phyloP scores from a whole-genome alignment of 2,888 invertebrate genomes.

The Noctuana brunneofusca region DNA sequence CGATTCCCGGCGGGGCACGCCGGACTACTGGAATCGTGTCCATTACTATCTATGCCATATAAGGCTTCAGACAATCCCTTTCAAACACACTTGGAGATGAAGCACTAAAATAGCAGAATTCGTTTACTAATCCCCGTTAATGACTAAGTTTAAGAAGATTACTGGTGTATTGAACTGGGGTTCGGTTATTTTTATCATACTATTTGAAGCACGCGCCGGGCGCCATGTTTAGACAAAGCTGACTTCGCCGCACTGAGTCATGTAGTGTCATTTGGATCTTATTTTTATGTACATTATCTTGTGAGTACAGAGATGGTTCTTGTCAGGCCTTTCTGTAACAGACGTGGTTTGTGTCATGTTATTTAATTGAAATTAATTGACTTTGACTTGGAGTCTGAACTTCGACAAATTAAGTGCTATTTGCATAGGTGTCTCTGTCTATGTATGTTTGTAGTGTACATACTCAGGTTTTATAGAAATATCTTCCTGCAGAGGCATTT shows the following conservation, averaged over 20 bases:
- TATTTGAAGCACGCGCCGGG: conserved; percentile 28
- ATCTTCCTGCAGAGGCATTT: too few species aligned
- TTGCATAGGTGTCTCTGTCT: background rate
- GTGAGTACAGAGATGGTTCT: background rate
- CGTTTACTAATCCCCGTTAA: conserved; percentile 18
- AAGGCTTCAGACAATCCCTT: conserved; percentile 1
- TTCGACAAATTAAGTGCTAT: background rate
- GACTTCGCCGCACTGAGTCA: conserved; percentile 22
- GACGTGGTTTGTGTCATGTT: background rate
- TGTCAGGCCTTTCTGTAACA: background rate
- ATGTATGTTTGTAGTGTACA: too few species aligned
- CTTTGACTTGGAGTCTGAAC: too few species aligned
- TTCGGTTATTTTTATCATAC: conserved; percentile 28
- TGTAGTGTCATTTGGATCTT: conserved; percentile 25
- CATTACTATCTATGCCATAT: background rate
- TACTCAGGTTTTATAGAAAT: too few species aligned
- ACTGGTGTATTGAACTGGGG: conserved; percentile 31
- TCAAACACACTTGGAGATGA: conserved; percentile 6
- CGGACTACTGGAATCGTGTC: background rate
- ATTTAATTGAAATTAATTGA: background rate
- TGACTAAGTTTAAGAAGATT: conserved; percentile 25
- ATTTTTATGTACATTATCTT: conserved; percentile 15
- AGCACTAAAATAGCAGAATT: conserved; percentile 26
- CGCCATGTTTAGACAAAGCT: conserved; percentile 28
- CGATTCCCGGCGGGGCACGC: too few species aligned